These are phyloP conservation scores for Crotophaga sulcirostris DNA, from an alignment of 2,113 vertebrate species.

Conservation along the genomic window DNA sequence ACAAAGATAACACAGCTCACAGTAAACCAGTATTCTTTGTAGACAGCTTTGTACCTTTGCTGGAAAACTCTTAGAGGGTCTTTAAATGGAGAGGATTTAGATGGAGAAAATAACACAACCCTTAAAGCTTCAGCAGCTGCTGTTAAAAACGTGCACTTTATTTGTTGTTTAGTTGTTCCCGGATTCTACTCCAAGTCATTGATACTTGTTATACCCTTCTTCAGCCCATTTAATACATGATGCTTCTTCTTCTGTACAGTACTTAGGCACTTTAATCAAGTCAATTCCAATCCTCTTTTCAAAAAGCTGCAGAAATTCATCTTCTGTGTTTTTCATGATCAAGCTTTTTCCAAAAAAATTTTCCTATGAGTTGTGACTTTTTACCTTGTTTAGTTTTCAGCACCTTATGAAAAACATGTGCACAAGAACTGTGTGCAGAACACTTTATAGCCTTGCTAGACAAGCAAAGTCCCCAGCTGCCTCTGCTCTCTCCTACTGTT, in stretches of 20 bases:
- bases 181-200: neutral
- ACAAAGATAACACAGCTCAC: neutral
- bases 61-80: neutral
- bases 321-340: neutral
- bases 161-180: neutral
- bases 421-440: neutral
- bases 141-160: neutral
- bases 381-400: neutral
- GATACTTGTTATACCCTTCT: neutral
- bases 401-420: neutral
- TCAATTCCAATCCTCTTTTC: neutral
- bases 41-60: neutral
- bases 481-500: neutral
- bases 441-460: neutral
- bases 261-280: neutral
- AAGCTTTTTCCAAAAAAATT: neutral
- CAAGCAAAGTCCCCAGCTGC: neutral
- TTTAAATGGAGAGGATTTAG: too few relatives aligned
- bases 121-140: neutral
- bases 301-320: neutral
- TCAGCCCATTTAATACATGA: neutral
- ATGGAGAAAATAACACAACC: neutral
- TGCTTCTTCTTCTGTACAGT: neutral
- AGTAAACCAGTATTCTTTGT: rapidly evolving
- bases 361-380: neutral